Evolutionary conservation across 2,888 invertebrate genomes (phyloP), one percentile per base, ranked within the genome.

Genomic region (Spisula solida): DNA sequence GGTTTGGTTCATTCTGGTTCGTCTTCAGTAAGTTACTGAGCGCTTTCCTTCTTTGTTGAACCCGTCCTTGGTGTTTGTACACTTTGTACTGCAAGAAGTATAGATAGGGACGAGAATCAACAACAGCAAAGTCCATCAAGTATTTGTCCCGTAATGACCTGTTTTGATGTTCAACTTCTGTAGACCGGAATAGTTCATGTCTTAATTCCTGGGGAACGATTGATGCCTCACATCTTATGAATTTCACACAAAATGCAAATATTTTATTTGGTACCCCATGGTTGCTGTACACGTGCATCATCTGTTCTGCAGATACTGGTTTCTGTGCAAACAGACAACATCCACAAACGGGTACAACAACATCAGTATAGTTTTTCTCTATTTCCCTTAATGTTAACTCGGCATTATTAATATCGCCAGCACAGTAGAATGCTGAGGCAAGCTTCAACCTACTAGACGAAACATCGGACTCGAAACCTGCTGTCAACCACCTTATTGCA

Each of bases 41-140:
- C 16, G 81, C 81, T 25, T 4, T 12, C 29, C 31, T n/a, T 18
- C 51, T 25, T 14, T 55, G 29, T 18, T 51, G 29, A n/a, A n/a
- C 16, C 8, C 25, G n/a, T 29, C 47, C 18, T 12, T 70, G 75
- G 4, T 47, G n/a, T 20, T 41, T 47, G 29, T 83, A 83, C 6
- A 75, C 70, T 29, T 70, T 70, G 34, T 83, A 83, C 83, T 75
- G 83, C 18, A 83, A 29, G 47, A 70, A 83, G 47, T 83, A 75
- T 14, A 75, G 8, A 25, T 47, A 83, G 16, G 83, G 66, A 1
- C 70, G 66, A 10, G 83, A 66, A 75, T 83, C 83, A 6, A 83
- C 83, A 2, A 48, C 51, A 14, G 47, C 75, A 34, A 41, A 16
- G 6, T 83, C 48, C 48, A 75, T 48, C 75, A 66, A 66, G 14